These are phyloP conservation scores for Ganaspis brasiliensis DNA, from an alignment of 2,888 invertebrate species.

Conservation along the genomic window DNA sequence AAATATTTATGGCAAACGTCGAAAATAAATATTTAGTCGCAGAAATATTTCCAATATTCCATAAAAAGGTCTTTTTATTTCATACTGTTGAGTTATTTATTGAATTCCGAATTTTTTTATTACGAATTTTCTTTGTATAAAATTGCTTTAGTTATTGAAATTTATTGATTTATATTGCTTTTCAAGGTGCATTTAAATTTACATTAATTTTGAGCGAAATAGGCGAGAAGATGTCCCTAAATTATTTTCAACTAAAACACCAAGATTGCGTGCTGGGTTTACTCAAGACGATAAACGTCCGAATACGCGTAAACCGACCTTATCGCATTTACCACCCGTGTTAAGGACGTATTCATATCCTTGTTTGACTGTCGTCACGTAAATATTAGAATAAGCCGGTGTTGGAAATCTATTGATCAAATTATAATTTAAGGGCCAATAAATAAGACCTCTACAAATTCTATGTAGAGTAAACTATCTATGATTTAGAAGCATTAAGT, in stretches of 20 bases:
- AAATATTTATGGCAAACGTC: no score
- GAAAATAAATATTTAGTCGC: no score
- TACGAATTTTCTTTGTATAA: no score
- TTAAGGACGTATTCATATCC: slow-evolving; percentile 37
- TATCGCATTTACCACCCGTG: slow-evolving; percentile 37
- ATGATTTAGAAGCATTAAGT: no score
- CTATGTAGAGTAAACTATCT: background rate
- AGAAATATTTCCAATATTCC: no score
- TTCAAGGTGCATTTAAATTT: background rate
- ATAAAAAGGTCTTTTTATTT: no score
- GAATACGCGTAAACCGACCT: slow-evolving; percentile 40
- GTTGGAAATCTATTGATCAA: slow-evolving; percentile 17
- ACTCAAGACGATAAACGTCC: slow-evolving; percentile 34
- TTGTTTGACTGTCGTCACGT: slow-evolving; percentile 22
- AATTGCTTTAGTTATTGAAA: no score
- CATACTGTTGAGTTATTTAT: no score
- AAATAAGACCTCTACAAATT: background rate
- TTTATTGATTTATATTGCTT: no score
- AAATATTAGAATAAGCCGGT: slow-evolving; percentile 15
- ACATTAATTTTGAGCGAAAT: background rate
- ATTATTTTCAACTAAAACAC: slow-evolving; percentile 16
- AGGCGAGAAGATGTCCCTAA: background rate
- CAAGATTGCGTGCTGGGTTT: slow-evolving; percentile 32
- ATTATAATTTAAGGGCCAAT: background rate
- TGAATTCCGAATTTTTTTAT: no score